Evolutionary conservation across 2,888 invertebrate genomes (phyloP), one percentile per base, ranked within the genome.

Genomic region (Agapostemon virescens): DNA sequence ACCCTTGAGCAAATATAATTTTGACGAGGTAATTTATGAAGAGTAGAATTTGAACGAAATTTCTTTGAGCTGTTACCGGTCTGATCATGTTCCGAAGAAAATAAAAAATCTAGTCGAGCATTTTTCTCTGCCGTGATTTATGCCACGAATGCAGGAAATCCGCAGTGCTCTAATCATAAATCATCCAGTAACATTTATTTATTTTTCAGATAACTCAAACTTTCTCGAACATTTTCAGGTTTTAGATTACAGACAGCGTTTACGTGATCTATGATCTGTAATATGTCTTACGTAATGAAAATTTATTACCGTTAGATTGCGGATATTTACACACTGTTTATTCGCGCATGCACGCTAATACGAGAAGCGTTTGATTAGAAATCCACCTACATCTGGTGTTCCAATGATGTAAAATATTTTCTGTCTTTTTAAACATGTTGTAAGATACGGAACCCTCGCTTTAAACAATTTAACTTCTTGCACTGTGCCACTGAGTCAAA

Each of bases 201-300:
- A 49, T 49, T 49, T 49, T 49, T 49, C 49, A 49, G 49, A 49
- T 49, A n/a, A 11, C n/a, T 49, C 11, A n/a, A 49, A 49, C 49
- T n/a, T 49, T 49, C 49, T 49, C 49, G 49, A 49, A 49, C 49
- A 49, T 49, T 49, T 49, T 49, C 49, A 49, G 49, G 49, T 49
- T 11, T 49, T n/a, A 49, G 49, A 49, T 49, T 49, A 49, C 20
- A n/a, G 49, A 23, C 49, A n/a, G n/a, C 49, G 49, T 49, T 49
- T 49, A 49, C 49, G 49, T 49, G 49, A 49, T 49, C 49, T 49
- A 49, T 11, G n/a, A n/a, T 49, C n/a, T 11, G n/a, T 49, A 49
- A 49, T 49, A 49, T n/a, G 49, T 49, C n/a, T 49, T 49, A n/a
- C 49, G 49, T 11, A 49, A 49, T 49, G 49, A 49, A 49, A 49